These are phyloP conservation scores for Sebastes ruberrimus DNA, from an alignment of 2,797 vertebrate genomes.

Conservation along the genomic window DNA sequence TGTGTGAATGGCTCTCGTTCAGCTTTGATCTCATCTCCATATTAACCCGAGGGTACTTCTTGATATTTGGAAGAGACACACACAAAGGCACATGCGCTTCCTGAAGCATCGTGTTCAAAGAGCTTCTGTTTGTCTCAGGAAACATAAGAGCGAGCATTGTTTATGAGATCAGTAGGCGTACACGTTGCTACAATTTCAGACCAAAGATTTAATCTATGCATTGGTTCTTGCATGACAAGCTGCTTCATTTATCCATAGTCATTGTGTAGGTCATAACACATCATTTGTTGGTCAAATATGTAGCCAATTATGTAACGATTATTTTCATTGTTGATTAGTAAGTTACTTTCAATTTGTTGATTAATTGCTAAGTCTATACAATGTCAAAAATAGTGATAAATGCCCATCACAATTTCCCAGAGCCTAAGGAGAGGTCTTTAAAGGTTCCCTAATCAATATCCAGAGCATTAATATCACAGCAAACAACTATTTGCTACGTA, in stretches of 20 bases:
- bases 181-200: neutral
- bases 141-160: neutral
- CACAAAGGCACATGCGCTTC: neutral
- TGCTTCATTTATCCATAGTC: neutral
- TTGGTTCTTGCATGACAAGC: neutral
- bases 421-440: neutral
- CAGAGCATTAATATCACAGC: neutral
- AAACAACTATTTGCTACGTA: neutral
- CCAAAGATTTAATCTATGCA: neutral
- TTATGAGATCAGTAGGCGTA: neutral
- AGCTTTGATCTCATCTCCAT: conserved; percentile 70
- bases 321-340: neutral
- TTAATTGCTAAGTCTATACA: neutral
- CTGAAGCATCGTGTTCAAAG: conserved; percentile 31
- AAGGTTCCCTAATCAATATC: neutral
- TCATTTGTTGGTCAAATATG: neutral
- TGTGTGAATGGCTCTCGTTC: conserved; percentile 50
- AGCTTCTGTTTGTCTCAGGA: conserved; percentile 19
- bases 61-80: conserved; percentile 59
- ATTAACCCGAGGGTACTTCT: conserved; percentile 57
- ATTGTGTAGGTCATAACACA: neutral
- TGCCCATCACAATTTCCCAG: neutral
- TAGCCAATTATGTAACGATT: neutral
- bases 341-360: neutral
- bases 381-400: neutral